A percentile compares a stretch with the other conserved stretches of the same genome.
Conservation (phyloP, 2,888 invertebrate genomes). For the Sinelater perroti region DNA sequence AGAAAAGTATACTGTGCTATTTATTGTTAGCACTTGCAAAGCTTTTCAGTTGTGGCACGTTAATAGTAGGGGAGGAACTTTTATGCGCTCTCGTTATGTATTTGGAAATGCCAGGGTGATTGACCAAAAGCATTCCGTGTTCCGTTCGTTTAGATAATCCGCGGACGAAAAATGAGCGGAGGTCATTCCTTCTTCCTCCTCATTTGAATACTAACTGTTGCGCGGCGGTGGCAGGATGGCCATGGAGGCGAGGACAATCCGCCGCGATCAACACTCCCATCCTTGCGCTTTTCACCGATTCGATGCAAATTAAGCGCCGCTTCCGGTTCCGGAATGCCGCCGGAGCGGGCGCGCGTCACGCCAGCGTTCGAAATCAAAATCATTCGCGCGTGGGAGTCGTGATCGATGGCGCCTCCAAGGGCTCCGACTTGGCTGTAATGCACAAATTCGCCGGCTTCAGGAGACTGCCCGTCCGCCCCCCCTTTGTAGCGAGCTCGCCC, state of each 20-base stretch:
- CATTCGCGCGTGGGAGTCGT: constrained; percentile 12
- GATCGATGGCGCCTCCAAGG: constrained; percentile 12
- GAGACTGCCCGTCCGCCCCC: background rate
- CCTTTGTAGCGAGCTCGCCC: no score
- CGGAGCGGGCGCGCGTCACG: constrained; percentile 6
- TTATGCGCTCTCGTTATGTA: no score
- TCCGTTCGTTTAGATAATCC: no score
- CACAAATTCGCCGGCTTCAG: background rate
- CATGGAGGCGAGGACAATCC: constrained; percentile 11
- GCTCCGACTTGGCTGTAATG: background rate
- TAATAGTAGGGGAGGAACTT: no score
- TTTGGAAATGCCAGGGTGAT: no score
- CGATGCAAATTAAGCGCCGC: constrained; percentile 21
- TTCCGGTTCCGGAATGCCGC: constrained; percentile 24
- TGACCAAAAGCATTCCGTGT: constrained; percentile 10
- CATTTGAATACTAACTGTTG: constrained; percentile 2
- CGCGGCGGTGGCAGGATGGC: constrained; percentile 8
- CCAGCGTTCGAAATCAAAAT: constrained; percentile 2
- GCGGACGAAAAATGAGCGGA: no score
- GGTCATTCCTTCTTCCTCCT: background rate
- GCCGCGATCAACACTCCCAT: constrained; percentile 5
- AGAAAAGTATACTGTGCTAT: no score
- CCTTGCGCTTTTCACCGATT: constrained; percentile 23
- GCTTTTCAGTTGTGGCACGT: no score
- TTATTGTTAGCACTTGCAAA: no score